Base-by-base conservation (phyloP, 2,113 vertebrate genomes). In the Hassar affinis region DNA sequence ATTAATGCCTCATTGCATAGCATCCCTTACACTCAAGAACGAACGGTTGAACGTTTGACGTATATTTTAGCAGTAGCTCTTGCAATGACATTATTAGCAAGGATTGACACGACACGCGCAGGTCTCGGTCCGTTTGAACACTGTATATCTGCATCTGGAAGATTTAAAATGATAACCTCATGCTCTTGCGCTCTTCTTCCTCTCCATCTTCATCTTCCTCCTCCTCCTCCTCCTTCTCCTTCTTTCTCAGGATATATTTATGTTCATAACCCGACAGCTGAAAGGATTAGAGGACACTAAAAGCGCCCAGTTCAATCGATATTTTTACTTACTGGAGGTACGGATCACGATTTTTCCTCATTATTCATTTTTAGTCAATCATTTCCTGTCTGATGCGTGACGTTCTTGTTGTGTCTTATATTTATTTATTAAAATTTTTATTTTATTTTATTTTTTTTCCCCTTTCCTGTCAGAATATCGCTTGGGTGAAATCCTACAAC, bases 401-500 rank as follows among this genome's bases (percentile, higher is more conserved):
- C 61, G 6, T 71, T 27, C 9, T 69, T 45, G 0, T 62, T 52
- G 20, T 10, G 8, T 33, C 3, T 42, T 42, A 42, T 42, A 42
- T 42, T 42, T 42, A 42, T 42, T 42, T 42, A 42, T 42, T 42
- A n/a, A n/a, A n/a, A n/a, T 62, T 27, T 8, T 27, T 27, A 2
- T 2, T 42, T 22, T 42, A 10, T 69, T 27, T 15, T 1, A 9
- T 75, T 18, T 18, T 18, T 33, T 72, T 57, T 1, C 54, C 30
- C 4, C 6, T 38, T 9, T 27, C 35, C 85, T 33, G 75, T 76
- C 88, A 99, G 98, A 99, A 99, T 90, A 99, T 99, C 90, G 98
- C 98, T 27, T 99, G 98, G 98, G 98, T 99, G 86, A 99, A 99
- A 88, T 99, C 98, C n/a, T 99, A 99, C 82, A 99, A 99, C 89